Conservation (phyloP, 1,140 invertebrate genomes). For the Drosophila mauritiana region DNA sequence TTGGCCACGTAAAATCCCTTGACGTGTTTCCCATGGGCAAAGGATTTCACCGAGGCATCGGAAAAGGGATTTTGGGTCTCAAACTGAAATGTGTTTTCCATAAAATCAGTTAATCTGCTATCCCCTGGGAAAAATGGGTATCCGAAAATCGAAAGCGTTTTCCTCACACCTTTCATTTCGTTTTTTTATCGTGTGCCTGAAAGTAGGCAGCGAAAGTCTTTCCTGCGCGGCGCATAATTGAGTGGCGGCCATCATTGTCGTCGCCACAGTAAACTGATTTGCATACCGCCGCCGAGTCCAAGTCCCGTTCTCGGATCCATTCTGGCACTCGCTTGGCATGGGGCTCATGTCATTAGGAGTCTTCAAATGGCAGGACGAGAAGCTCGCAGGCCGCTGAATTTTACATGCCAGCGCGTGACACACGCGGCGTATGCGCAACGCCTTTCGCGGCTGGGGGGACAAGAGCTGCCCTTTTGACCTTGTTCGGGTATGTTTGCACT, state of each 20-base stretch:
- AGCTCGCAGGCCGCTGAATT: constrained; percentile 18
- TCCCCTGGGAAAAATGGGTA: neutral
- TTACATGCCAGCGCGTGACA: constrained; percentile 55
- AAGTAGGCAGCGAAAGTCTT: constrained; percentile 62
- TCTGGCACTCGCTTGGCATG: constrained; percentile 35
- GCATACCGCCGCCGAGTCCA: constrained; percentile 35
- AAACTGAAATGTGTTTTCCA: constrained; percentile 67
- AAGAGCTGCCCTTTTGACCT: constrained; percentile 3
- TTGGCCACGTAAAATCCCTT: constrained; percentile 67
- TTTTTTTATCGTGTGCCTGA: constrained; percentile 30
- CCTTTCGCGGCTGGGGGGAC: neutral
- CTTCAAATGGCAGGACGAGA: neutral
- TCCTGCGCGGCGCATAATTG: constrained; percentile 70
- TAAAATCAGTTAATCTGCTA: constrained; percentile 38
- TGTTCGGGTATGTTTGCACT: constrained; percentile 1
- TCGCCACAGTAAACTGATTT: constrained; percentile 46
- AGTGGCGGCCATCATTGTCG: constrained; percentile 68
- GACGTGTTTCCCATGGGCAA: constrained; percentile 69
- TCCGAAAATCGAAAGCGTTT: constrained; percentile 19
- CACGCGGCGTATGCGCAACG: constrained; percentile 62
- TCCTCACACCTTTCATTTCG: constrained; percentile 5
- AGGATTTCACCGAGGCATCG: constrained; percentile 38
- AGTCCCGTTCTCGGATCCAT: neutral
- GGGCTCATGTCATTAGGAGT: constrained; percentile 57
- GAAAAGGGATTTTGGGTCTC: constrained; percentile 38